Evolutionary conservation across 2,888 invertebrate genomes (phyloP), one percentile per base, ranked within the genome.

Genomic region (Notodonta ziczac): DNA sequence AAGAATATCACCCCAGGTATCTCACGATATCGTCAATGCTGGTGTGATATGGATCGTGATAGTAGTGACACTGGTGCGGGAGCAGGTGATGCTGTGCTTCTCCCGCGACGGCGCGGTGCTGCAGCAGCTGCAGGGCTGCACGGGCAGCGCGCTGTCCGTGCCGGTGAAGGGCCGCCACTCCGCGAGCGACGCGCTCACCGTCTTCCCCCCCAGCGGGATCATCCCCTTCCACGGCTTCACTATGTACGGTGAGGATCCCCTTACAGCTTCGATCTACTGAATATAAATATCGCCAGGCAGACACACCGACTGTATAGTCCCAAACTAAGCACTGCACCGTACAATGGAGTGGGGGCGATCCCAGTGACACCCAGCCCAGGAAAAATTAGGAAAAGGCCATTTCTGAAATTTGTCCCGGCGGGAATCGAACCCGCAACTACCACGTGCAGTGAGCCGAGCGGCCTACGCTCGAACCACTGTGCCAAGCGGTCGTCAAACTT

Each of bases 141-240:
- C 92, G 63, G 94, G 94, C 61, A 95, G 95, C 67, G 96, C 97
- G 0, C 95, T 97, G 71, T 95, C 96, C 63, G 97, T 97, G 0
- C 95, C 96, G 48, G 94, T 97, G 44, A 96, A 97, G 82, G 97
- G 97, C 14, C 96, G 95, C 79, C 94, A 95, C 70, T 93, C 95
- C 0, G 88, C 95, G n/a, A 24, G 24, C 6, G 97, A 97, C 75
- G 96, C 95, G 78, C 94, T 96, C 24, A 96, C 97, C 24, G 95
- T 96, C 52, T 98, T 98, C 83, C 99, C 99, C 8, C 99, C 99
- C 0, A 98, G 97, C 83, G 98, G 98, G 0, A 96, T 99, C 48
- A 98, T 99, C 73, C 99, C 99, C 0, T 99, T 98, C 88, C 98
- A 99, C 86, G 99, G 99, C 1, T 98, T 99, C 87, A 97, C 98